These are phyloP conservation scores for Pherbina coryleti DNA, from an alignment of 2,888 invertebrate genomes.

Conservation along the genomic window DNA sequence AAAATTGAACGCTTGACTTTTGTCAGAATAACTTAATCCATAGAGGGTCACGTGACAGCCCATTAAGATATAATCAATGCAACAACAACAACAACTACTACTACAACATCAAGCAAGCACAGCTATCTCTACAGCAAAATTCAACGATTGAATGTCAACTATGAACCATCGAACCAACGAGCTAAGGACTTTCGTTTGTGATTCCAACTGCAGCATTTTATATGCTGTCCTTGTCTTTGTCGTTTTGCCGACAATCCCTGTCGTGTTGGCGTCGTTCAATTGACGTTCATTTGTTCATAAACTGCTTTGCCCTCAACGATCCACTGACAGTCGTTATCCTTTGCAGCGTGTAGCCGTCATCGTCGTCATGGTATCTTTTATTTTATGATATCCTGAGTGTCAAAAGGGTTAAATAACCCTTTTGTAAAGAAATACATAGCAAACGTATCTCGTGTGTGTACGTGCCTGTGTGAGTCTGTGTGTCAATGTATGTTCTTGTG, in stretches of 20 bases:
- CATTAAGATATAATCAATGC: slow-evolving; percentile 15
- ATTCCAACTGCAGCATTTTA: slow-evolving; percentile 10
- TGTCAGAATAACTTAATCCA: slow-evolving; percentile 1
- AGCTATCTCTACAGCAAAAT: background rate
- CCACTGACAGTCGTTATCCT: background rate
- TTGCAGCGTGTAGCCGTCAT: background rate
- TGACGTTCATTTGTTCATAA: slow-evolving; percentile 3
- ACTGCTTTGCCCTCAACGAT: background rate
- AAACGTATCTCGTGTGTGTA: background rate
- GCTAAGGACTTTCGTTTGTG: background rate
- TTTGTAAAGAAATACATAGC: background rate
- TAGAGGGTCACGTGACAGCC: slow-evolving; percentile 20
- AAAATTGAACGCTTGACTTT: background rate
- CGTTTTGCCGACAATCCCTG: background rate
- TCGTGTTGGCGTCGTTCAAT: background rate
- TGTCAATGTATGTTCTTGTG: background rate
- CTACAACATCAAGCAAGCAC: background rate
- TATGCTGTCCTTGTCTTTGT: background rate
- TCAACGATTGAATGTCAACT: background rate
- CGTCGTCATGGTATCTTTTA: slow-evolving; percentile 19
- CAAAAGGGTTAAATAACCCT: slow-evolving; percentile 32
- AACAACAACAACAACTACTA: background rate
- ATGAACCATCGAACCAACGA: background rate
- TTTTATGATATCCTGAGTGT: slow-evolving; percentile 27
- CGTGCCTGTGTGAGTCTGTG: background rate